Base-by-base conservation (phyloP, 1,140 invertebrate species). In the Meloidogyne floridensis region DNA sequence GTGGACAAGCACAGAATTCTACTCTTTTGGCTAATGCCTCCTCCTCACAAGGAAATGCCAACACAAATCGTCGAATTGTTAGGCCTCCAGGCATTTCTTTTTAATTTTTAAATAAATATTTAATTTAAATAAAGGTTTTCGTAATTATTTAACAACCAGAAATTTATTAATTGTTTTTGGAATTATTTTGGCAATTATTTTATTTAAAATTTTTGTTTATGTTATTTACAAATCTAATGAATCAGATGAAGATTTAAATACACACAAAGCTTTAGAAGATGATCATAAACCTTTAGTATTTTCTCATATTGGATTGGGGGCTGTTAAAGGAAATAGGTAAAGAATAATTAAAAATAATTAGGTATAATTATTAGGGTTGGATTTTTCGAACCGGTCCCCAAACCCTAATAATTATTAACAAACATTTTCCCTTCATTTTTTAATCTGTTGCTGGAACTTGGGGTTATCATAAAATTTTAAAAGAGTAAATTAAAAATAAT, bases 111-210 rank as follows among this genome's bases (percentile, higher is more conserved):
- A 54, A 53, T 53, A 53, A 53, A 10, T 54, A 54, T 54, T 54
- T 54, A 3, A 10, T 11, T 54, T 11, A 9, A 9, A 54, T 10
- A 11, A 11, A 65, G 59, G 59, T n/a, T 65, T 65, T 42, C 18
- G 77, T n/a, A 69, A 72, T 72, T 72, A 79, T 79, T 71, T 79
- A 72, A 79, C 77, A 43, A 20, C 47, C 43, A 43, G 59, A 69
- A 79, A 79, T 69, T 53, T 79, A 53, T 72, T 79, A 51, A 71
- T 71, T 20, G 18, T 51, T 3, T 8, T 32, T 51, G 77, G 42
- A 13, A 51, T 72, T 69, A 32, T 79, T 9, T 43, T 72, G 10
- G 65, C 3, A 11, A 69, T 65, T 65, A 65, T 65, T 65, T 65
- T 65, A 65, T 65, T 79, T 3, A 20, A 32, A 69, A 71, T 72